Evolutionary conservation across 2,113 vertebrate species (phyloP).

Genomic region (Eptesicus fuscus): DNA sequence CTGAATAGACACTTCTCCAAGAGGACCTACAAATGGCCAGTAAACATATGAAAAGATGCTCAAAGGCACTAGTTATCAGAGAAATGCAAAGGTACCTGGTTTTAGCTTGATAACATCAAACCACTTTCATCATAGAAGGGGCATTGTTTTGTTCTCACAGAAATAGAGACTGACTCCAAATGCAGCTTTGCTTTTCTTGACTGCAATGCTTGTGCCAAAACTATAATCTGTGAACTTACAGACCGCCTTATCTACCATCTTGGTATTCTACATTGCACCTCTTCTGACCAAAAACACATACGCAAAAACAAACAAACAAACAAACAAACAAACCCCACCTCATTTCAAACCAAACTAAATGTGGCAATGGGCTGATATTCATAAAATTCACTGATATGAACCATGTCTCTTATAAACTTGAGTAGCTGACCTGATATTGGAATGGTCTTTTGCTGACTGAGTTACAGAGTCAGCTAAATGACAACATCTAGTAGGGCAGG

Average conservation of each 20-base stretch:
- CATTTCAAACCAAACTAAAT: background rate
- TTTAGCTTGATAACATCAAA: background rate
- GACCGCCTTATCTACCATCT: background rate
- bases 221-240: background rate
- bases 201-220: background rate
- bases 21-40: background rate
- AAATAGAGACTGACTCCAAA: background rate
- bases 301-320: too few species aligned
- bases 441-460: background rate
- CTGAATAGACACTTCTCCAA: background rate
- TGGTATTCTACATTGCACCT: background rate
- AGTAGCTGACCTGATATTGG: background rate
- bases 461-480: background rate
- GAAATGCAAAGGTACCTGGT: background rate
- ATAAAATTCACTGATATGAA: background rate
- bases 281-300: background rate
- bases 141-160: background rate
- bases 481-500: background rate
- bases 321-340: background rate
- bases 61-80: background rate
- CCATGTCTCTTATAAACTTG: background rate
- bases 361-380: background rate
- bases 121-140: background rate
- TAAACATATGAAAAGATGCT: background rate
- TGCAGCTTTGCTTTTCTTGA: background rate